These are phyloP conservation scores for Hypanus sabinus DNA, from an alignment of 2,113 vertebrate species.

Conservation along the genomic window DNA sequence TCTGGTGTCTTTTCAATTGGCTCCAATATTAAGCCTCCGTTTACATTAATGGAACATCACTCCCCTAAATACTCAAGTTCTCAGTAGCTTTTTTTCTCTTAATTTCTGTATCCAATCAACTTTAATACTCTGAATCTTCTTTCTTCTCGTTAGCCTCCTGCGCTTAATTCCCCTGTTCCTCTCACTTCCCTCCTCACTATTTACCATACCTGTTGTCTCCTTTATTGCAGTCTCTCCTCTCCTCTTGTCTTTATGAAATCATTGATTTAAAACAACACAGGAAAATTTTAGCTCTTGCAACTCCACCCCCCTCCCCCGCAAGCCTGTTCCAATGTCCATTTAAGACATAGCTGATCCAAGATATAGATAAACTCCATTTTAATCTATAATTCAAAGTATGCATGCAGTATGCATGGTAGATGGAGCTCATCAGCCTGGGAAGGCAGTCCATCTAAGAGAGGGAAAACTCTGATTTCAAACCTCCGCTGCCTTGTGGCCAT, in stretches of 20 bases:
- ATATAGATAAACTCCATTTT: background rate
- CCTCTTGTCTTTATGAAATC: no score
- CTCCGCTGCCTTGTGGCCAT: no score
- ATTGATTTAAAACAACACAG: no score
- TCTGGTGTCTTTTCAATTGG: background rate
- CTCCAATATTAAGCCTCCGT: background rate
- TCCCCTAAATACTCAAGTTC: background rate
- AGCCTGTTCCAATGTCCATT: no score
- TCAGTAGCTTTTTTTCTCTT: background rate
- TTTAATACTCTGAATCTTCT: background rate
- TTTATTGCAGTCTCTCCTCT: background rate
- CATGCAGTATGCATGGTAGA: no score
- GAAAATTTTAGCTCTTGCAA: no score
- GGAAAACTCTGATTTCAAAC: no score
- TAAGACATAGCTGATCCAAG: no score
- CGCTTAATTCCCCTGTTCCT: background rate
- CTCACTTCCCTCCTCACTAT: background rate
- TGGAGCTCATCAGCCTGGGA: no score
- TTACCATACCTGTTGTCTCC: background rate
- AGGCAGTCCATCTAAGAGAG: no score
- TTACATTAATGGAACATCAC: background rate
- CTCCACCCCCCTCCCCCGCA: no score
- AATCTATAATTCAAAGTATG: background rate
- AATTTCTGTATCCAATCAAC: background rate
- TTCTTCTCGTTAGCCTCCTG: background rate